Percentiles rank a stretch among this genome's conserved stretches.
These are phyloP conservation scores for Mormyrus iriodes DNA, from an alignment of 2,113 vertebrate species.

Conservation along the genomic window DNA sequence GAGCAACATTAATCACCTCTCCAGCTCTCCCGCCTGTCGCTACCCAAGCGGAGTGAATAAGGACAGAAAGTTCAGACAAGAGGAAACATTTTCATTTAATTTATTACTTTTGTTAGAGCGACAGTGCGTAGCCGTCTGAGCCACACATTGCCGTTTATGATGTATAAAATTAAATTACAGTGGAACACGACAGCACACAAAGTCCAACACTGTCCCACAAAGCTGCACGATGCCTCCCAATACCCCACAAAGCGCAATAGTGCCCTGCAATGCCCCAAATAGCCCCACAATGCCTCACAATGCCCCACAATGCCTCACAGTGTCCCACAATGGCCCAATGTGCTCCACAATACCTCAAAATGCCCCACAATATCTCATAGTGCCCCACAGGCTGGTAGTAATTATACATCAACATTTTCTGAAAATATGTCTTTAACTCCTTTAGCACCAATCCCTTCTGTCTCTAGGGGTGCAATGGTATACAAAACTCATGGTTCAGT, in stretches of 20 bases:
- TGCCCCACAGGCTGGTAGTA: neutral
- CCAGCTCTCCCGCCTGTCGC: slow-evolving; percentile 28
- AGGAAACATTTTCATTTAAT: slow-evolving; percentile 57
- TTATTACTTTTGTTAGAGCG: slow-evolving; percentile 50
- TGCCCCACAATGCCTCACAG: neutral
- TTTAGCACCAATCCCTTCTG: neutral
- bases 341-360: too few species aligned
- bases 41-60: slow-evolving; percentile 46
- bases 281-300: neutral
- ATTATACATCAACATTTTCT: neutral
- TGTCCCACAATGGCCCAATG: too few species aligned
- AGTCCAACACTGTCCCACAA: neutral
- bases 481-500: neutral
- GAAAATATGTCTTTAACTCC: neutral
- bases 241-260: neutral
- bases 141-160: slow-evolving; percentile 55
- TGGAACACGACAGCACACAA: slow-evolving; percentile 37
- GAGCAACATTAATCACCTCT: slow-evolving; percentile 52
- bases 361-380: neutral
- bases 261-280: neutral
- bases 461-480: neutral
- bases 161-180: slow-evolving; percentile 65
- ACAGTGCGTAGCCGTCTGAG: slow-evolving; percentile 49
- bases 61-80: slow-evolving; percentile 46
- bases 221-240: neutral